These are phyloP conservation scores for Cryptocheilus praepositus DNA, from an alignment of 2,888 invertebrate genomes.

Conservation along the genomic window DNA sequence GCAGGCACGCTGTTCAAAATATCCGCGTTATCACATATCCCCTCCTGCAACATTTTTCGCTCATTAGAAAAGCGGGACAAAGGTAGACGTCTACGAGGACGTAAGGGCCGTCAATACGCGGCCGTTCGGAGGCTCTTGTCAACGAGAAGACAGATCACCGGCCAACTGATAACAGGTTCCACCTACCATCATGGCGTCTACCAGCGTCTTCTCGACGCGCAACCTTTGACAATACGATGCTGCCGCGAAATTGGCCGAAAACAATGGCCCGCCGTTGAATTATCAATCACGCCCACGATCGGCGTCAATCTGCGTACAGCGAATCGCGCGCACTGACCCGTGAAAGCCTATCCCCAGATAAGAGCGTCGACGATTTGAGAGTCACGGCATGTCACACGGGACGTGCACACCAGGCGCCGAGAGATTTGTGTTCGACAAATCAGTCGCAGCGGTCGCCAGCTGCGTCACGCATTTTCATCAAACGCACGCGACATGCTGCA, in stretches of 20 bases:
- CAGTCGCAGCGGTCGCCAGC: conserved; percentile 32
- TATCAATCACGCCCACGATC: background rate
- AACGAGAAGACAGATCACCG: conserved; percentile 29
- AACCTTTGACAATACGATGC: conserved; percentile 10
- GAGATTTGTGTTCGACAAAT: conserved; percentile 32
- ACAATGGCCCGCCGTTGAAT: background rate
- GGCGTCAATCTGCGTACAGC: background rate
- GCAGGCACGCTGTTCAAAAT: conserved; percentile 68
- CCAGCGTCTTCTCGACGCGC: conserved; percentile 61
- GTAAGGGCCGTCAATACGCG: background rate
- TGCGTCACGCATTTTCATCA: conserved; percentile 27
- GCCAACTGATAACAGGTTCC: conserved; percentile 67
- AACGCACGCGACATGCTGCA: conserved; percentile 7
- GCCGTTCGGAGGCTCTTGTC: conserved; percentile 27
- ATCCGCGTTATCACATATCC: conserved; percentile 71
- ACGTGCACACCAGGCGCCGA: conserved; percentile 6
- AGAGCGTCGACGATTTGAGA: conserved; percentile 21
- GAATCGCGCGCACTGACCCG: conserved; percentile 2
- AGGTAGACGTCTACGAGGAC: background rate
- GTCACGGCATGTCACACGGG: conserved; percentile 32
- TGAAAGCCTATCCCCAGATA: too few relatives aligned
- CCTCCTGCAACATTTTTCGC: conserved; percentile 71
- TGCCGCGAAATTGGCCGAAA: conserved; percentile 27
- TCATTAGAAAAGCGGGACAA: conserved; percentile 19
- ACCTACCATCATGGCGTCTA: conserved; percentile 75